These are phyloP conservation scores for Pelodiscus sinensis DNA, from an alignment of 2,113 vertebrate genomes.

Conservation along the genomic window DNA sequence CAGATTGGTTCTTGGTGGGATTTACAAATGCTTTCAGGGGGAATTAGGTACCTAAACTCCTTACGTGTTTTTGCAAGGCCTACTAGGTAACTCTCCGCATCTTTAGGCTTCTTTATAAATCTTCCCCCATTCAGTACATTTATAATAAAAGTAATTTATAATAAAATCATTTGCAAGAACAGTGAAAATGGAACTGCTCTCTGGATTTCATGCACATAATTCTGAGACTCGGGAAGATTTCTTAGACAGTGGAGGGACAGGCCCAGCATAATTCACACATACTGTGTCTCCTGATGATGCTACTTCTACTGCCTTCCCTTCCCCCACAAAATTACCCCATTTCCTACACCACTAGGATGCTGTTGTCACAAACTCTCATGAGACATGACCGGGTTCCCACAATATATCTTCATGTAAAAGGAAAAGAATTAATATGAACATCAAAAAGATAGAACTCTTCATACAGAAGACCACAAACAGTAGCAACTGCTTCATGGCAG, in stretches of 20 bases:
- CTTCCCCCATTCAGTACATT: neutral
- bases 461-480: neutral
- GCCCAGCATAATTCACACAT: neutral
- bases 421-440: neutral
- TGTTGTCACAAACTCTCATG: neutral
- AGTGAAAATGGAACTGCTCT: neutral
- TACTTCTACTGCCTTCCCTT: neutral
- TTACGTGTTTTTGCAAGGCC: neutral
- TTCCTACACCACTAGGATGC: rapidly evolving
- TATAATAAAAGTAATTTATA: neutral
- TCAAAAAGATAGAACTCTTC: neutral
- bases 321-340: neutral
- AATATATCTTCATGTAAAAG: neutral
- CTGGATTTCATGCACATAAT: neutral
- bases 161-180: neutral
- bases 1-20: neutral
- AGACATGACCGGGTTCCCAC: neutral
- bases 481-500: neutral
- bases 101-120: neutral
- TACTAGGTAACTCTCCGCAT: neutral
- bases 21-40: neutral
- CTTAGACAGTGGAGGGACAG: neutral
- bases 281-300: neutral
- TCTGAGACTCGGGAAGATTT: neutral
- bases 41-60: neutral